These are phyloP conservation scores for Tetramorium bicarinatum DNA, from an alignment of 2,888 invertebrate genomes.

Conservation along the genomic window DNA sequence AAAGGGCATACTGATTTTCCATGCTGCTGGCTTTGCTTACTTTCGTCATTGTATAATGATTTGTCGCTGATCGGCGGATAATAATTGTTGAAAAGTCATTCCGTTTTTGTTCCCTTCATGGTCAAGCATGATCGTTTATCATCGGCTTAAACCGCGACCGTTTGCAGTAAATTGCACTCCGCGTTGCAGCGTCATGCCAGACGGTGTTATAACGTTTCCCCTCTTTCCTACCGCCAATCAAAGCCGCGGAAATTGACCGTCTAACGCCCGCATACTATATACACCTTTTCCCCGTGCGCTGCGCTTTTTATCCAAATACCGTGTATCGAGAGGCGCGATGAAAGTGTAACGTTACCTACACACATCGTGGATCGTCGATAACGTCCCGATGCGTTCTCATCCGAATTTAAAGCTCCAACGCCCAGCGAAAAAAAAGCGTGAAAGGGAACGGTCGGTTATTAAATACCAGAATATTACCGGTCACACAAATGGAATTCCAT, in stretches of 20 bases:
- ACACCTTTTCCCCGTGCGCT: conserved; percentile 56
- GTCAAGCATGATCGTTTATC: conserved; percentile 77
- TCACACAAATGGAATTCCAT: conserved; percentile 48
- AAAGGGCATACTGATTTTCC: neutral
- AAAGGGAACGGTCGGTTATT: conserved; percentile 50
- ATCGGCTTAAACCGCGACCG: conserved; percentile 72
- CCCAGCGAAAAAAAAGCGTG: conserved; percentile 33
- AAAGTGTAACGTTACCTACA: conserved; percentile 53
- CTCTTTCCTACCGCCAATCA: conserved; percentile 74
- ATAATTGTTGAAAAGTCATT: conserved; percentile 71
- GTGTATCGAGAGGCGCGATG: conserved; percentile 41
- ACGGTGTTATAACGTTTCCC: conserved; percentile 75
- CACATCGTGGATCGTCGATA: conserved; percentile 46
- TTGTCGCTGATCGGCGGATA: conserved; percentile 44
- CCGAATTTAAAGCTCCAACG: conserved; percentile 46
- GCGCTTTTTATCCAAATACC: conserved; percentile 55
- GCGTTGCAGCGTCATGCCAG: conserved; percentile 76
- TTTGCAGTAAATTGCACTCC: conserved; percentile 75
- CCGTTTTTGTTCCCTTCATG: conserved; percentile 66
- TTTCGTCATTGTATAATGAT: conserved; percentile 39
- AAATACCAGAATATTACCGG: conserved; percentile 48
- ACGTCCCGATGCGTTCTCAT: conserved; percentile 44
- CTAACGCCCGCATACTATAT: conserved; percentile 66
- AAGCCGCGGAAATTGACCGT: conserved; percentile 78
- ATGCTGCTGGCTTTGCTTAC: conserved; percentile 10